Evolutionary conservation across 2,797 vertebrate species (phyloP).

Genomic region (Hyperoplus lanceolatus): DNA sequence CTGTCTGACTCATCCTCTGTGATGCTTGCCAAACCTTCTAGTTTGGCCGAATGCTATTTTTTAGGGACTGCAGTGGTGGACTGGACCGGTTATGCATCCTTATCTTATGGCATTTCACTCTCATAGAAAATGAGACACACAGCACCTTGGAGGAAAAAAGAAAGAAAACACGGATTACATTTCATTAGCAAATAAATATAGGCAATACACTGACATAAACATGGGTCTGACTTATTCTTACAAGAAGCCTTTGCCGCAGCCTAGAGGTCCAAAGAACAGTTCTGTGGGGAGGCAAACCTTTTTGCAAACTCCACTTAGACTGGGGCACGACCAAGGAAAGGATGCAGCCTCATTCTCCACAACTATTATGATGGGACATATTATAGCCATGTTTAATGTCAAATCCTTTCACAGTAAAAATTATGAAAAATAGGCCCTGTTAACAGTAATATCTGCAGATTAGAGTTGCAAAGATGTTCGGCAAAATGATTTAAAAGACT

Average conservation of each 20-base stretch:
- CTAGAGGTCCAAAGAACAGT: conserved; percentile 86
- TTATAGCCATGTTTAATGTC: background rate
- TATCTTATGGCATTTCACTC: conserved; percentile 8
- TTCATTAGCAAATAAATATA: background rate
- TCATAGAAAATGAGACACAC: conserved; percentile 86
- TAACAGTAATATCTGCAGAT: background rate
- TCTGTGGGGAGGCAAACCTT: conserved; percentile 85
- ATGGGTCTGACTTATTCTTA: conserved; percentile 64
- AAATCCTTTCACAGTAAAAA: background rate
- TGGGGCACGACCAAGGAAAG: conserved; percentile 84
- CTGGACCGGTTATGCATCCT: conserved; percentile 7
- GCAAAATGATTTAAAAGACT: conserved; percentile 51
- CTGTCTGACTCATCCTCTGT: conserved; percentile 29
- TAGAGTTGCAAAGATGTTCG: background rate
- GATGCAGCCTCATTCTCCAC: conserved; percentile 79
- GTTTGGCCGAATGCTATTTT: background rate
- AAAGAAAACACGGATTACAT: background rate
- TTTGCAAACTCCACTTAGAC: conserved; percentile 82
- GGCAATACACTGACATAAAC: background rate
- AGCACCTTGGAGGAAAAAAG: conserved; percentile 78
- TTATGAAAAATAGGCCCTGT: background rate
- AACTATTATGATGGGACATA: conserved; percentile 59
- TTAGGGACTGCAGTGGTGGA: conserved; percentile 8
- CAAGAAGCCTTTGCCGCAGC: conserved; percentile 85
- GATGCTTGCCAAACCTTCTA: background rate